Percentiles rank a stretch among this genome's conserved stretches.
Conservation (phyloP, 2,888 invertebrate species). For the Rhopalosiphum nymphaeae region DNA sequence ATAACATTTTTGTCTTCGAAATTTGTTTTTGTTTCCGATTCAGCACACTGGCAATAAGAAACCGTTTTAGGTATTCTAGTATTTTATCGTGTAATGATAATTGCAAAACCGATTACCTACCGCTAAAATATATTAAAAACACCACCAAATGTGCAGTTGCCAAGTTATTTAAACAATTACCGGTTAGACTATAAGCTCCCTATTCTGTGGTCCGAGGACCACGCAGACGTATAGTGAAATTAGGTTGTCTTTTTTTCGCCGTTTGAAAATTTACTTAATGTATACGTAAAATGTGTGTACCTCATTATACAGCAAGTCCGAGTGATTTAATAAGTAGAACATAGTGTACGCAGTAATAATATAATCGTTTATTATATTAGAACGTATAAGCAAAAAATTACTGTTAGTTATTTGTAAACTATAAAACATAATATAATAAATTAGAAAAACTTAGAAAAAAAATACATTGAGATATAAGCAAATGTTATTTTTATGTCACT, state of each 20-base stretch:
- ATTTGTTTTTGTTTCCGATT: too few relatives aligned
- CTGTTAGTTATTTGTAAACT: background rate
- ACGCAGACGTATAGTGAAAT: background rate
- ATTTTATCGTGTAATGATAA: too few relatives aligned
- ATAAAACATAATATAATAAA: too few relatives aligned
- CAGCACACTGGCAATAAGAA: too few relatives aligned
- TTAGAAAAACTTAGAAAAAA: background rate
- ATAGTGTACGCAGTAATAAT: background rate
- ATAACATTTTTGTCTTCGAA: too few relatives aligned
- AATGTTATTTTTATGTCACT: background rate
- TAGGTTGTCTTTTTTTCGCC: background rate
- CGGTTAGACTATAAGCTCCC: background rate
- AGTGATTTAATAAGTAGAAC: background rate
- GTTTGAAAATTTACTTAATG: background rate
- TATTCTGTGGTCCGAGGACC: background rate
- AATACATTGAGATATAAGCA: background rate
- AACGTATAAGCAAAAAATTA: background rate
- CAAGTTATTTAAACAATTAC: background rate
- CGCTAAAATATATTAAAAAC: background rate
- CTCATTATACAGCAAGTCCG: background rate
- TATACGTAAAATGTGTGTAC: background rate
- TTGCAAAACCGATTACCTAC: background rate
- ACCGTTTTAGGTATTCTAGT: too few relatives aligned
- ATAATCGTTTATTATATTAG: background rate
- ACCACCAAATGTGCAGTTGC: background rate